Conservation (phyloP, 2,797 vertebrate genomes). For the Acomys russatus region DNA sequence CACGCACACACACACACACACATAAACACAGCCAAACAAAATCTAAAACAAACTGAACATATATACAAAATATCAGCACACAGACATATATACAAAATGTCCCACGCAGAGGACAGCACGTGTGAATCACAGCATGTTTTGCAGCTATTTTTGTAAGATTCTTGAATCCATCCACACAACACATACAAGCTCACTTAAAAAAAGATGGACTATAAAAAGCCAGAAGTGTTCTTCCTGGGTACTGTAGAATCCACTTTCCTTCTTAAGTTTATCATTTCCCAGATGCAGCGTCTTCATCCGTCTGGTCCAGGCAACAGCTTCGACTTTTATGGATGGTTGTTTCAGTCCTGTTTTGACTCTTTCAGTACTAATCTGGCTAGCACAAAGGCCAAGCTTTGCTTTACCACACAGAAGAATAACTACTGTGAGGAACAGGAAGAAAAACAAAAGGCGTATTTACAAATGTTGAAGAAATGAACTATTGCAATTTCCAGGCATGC, state of each 20-base stretch:
- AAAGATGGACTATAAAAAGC: not conserved
- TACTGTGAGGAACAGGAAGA: not conserved
- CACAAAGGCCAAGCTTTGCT: not conserved
- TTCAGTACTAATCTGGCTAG: not conserved
- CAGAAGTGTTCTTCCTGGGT: not conserved
- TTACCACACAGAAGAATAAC: not conserved
- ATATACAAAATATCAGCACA: not conserved
- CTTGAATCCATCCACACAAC: not conserved
- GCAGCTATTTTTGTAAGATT: constrained; percentile 25
- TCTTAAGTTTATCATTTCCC: not conserved
- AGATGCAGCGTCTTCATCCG: not conserved
- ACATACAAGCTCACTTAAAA: not conserved
- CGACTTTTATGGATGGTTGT: not conserved
- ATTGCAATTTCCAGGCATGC: not conserved
- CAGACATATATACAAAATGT: not conserved
- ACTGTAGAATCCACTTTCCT: not conserved
- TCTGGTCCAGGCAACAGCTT: not conserved
- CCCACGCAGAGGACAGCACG: not conserved
- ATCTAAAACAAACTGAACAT: not conserved
- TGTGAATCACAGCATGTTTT: not conserved
- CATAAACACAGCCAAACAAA: not conserved
- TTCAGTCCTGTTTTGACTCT: not conserved
- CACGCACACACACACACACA: too few relatives aligned
- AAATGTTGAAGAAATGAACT: not conserved
- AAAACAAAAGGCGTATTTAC: not conserved